These are phyloP conservation scores for Parnassius glacialis DNA, from an alignment of 2,888 invertebrate species.

Conservation along the genomic window DNA sequence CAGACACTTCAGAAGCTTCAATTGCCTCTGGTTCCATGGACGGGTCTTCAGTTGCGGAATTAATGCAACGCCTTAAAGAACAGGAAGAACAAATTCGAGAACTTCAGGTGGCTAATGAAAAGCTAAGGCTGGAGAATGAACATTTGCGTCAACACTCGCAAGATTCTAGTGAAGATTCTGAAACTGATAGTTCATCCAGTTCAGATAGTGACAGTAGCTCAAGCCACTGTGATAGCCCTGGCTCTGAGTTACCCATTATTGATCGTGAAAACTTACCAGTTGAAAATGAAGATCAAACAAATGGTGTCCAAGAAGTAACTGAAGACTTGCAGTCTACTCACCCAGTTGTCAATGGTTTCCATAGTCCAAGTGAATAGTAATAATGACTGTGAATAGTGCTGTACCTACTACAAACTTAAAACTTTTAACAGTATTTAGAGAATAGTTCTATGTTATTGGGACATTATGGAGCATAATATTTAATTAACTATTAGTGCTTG, in stretches of 20 bases:
- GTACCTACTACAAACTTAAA: background rate
- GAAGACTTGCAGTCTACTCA: conserved; percentile 32
- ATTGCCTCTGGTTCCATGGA: conserved; percentile 54
- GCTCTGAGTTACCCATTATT: conserved; percentile 36
- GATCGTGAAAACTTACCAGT: conserved; percentile 31
- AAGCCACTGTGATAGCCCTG: conserved; percentile 62
- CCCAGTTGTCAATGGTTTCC: conserved; percentile 67
- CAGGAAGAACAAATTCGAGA: conserved; percentile 83
- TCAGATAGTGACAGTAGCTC: conserved; percentile 68
- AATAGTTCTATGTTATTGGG: conserved; percentile 16
- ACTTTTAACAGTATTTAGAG: conserved; percentile 4
- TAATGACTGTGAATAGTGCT: background rate
- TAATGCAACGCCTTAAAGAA: conserved; percentile 68
- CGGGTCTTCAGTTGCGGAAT: conserved; percentile 55
- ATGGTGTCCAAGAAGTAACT: conserved; percentile 33
- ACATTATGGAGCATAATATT: conserved; percentile 34
- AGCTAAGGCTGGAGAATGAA: conserved; percentile 83
- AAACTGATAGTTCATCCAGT: conserved; percentile 81
- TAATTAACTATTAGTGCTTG: conserved; percentile 46
- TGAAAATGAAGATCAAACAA: conserved; percentile 37
- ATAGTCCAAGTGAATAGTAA: conserved; percentile 44
- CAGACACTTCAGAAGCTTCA: conserved; percentile 62
- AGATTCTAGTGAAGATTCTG: conserved; percentile 81
- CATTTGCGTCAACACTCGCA: conserved; percentile 69
- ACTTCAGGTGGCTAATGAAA: conserved; percentile 82